Base-by-base conservation (phyloP, 2,113 vertebrate genomes). In the Phalacrocorax brasilianus region DNA sequence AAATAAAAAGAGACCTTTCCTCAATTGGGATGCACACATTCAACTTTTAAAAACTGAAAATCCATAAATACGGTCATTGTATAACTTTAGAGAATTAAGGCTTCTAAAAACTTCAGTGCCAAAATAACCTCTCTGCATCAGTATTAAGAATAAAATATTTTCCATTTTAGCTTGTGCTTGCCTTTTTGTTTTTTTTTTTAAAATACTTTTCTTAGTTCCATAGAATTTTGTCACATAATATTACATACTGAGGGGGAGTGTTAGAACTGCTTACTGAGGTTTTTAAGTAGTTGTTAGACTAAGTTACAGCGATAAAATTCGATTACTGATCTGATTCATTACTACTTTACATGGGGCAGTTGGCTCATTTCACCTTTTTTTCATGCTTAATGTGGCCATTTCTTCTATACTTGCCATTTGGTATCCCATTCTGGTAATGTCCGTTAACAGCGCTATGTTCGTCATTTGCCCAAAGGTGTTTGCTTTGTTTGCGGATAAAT, bases 281-380 rank as follows among this genome's bases (percentile, higher is more conserved):
- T 98, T 98, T 98, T 98, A 98, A 98, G 97, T 98, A 98, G 91
- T 96, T 98, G 97, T 98, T 98, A 98, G 94, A 95, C 96, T 98
- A 98, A 98, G 97, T 97, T 96, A 97, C 94, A 98, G 93, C 55
- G n/a, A 97, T 97, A 98, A 97, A 98, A 97, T 94, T 96, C 16
- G 71, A 94, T 95, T 97, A 96, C 86, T 94, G 96, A 91, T 97
- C 92, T 95, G 95, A 96, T 97, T 94, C 70, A 49, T 91, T 91
- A 81, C 94, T 96, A 96, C 77, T 97, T 93, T 85, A 85, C 82
- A 88, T 17, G 40, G 93, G 88, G 56, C 77, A 7, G 65, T 80
- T 97, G 96, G 96, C 94, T 98, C 99, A 99, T 98, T 99, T 99
- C 38, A 99, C 98, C 96, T 99, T 99, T 97, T 99, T 99, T 80